Evolutionary conservation across 2,797 vertebrate species (phyloP).

Genomic region (Micropoecilia bifurca): DNA sequence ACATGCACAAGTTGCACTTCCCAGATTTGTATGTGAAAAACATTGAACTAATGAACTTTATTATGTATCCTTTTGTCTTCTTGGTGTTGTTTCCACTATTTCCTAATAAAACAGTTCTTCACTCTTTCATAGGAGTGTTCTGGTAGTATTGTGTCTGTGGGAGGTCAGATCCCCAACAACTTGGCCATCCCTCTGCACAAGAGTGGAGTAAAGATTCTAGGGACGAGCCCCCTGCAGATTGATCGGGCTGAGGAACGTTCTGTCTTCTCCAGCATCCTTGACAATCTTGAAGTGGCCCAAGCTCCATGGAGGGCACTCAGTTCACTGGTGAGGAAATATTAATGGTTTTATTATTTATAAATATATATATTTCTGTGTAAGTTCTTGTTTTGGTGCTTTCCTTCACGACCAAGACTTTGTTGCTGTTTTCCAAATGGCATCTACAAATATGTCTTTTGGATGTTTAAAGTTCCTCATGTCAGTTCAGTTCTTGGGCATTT

Average conservation of each 20-base stretch:
- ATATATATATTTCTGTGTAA: not conserved
- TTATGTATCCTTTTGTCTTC: not conserved
- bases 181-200: slow-evolving; percentile 89
- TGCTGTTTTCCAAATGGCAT: not conserved
- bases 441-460: not conserved
- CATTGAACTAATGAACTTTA: not conserved
- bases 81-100: slow-evolving; percentile 9
- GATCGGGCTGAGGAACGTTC: slow-evolving; percentile 93
- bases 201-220: slow-evolving; percentile 90
- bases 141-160: slow-evolving; percentile 94
- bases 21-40: not conserved
- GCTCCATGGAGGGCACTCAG: slow-evolving; percentile 94
- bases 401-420: not conserved
- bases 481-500: not conserved
- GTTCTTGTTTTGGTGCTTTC: not conserved
- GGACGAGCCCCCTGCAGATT: slow-evolving; percentile 90
- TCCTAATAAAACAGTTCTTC: not conserved
- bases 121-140: slow-evolving; percentile 81
- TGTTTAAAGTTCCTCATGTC: not conserved
- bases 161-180: slow-evolving; percentile 96
- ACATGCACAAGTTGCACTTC: not conserved
- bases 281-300: slow-evolving; percentile 89
- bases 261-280: slow-evolving; percentile 88
- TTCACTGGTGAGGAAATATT: slow-evolving; percentile 83
- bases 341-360: not conserved